Percentiles rank a stretch among this genome's conserved stretches.
phyloP scores from a whole-genome alignment of 2,113 vertebrate species.

The Zootoca vivipara region DNA sequence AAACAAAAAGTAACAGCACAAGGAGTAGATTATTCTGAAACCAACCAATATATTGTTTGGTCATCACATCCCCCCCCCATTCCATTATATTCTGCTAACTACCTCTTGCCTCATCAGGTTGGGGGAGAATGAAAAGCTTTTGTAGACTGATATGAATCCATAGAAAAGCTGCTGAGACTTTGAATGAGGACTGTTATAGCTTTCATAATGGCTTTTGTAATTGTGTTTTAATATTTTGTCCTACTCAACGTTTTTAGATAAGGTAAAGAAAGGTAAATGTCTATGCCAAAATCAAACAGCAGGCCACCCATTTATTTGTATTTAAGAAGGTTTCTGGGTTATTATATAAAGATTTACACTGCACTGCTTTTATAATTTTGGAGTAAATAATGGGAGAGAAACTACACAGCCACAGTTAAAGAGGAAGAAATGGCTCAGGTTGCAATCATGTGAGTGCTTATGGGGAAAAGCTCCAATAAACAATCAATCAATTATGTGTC shows the following conservation, averaged over 20 bases:
- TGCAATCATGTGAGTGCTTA: neutral
- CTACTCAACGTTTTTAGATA: constrained; percentile 1
- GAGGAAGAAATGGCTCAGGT: neutral
- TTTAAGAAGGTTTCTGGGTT: neutral
- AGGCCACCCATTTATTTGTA: neutral
- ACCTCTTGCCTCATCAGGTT: neutral
- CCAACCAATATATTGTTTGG: constrained; percentile 1
- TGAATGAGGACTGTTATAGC: constrained; percentile 13
- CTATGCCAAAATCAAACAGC: constrained; percentile 3
- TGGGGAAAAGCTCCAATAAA: neutral
- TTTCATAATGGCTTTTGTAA: constrained; percentile 35
- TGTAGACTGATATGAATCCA: constrained; percentile 4
- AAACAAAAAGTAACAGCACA: neutral
- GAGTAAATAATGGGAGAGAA: neutral
- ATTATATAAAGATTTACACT: neutral
- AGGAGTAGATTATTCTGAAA: constrained; percentile 15
- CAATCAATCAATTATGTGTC: neutral
- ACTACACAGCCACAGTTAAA: neutral
- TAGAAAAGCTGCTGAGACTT: constrained; percentile 15
- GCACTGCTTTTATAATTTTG: neutral
- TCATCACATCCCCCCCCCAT: neutral
- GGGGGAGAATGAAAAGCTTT: constrained; percentile 28
- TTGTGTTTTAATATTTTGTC: constrained; percentile 12
- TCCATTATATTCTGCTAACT: constrained; percentile 13
- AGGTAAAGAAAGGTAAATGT: neutral